These are phyloP conservation scores for Aquatica leii DNA, from an alignment of 2,888 invertebrate genomes.

Conservation along the genomic window DNA sequence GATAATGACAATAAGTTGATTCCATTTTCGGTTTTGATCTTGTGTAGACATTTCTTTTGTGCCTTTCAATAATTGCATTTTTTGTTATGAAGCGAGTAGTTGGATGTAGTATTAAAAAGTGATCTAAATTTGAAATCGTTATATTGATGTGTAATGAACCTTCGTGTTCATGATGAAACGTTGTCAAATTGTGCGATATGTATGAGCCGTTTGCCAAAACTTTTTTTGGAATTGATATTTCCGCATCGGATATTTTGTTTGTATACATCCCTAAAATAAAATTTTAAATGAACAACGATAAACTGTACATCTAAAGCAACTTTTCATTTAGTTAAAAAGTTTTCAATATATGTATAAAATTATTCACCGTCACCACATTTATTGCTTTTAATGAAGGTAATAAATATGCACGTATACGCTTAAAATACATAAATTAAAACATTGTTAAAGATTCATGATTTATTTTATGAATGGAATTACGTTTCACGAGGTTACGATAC, in stretches of 20 bases:
- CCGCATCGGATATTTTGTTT: constrained; percentile 63
- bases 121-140: constrained; percentile 56
- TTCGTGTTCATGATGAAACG: constrained; percentile 64
- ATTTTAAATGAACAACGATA: neutral
- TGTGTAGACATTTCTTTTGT: constrained; percentile 64
- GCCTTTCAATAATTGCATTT: constrained; percentile 76
- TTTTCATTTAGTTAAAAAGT: too few species aligned
- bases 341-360: constrained; percentile 1
- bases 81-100: constrained; percentile 74
- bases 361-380: constrained; percentile 7
- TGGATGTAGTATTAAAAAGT: constrained; percentile 62
- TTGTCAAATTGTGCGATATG: constrained; percentile 63
- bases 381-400: constrained; percentile 22
- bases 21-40: constrained; percentile 63
- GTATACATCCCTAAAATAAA: constrained; percentile 61
- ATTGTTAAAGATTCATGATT: constrained; percentile 29
- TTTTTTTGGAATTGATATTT: constrained; percentile 69
- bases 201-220: constrained; percentile 67
- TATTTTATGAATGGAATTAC: constrained; percentile 29
- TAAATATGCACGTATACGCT: constrained; percentile 23
- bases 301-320: neutral
- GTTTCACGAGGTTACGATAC: constrained; percentile 22
- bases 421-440: constrained; percentile 27
- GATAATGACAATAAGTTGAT: constrained; percentile 78
- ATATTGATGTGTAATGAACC: constrained; percentile 65